These are phyloP conservation scores for Leuctra nigra DNA, from an alignment of 2,888 invertebrate genomes.

Conservation along the genomic window DNA sequence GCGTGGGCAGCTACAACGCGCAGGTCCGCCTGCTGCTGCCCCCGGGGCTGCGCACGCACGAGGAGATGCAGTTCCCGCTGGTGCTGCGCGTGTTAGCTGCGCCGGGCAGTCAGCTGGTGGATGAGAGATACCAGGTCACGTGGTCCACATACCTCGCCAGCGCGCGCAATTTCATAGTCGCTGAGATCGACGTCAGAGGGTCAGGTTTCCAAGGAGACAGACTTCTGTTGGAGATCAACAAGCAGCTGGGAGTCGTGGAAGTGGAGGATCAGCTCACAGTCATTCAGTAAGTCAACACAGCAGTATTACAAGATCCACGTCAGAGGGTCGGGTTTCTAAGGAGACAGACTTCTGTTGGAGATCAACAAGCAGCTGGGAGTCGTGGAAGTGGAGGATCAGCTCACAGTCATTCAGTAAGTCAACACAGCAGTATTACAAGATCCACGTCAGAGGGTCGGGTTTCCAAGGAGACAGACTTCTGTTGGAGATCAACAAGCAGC, in stretches of 20 bases:
- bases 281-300: conserved; percentile 34
- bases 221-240: conserved; percentile 64
- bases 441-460: too few species aligned
- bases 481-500: too few species aligned
- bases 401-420: too few species aligned
- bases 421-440: too few species aligned
- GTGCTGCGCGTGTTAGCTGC: conserved; percentile 75
- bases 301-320: too few species aligned
- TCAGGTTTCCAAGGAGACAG: conserved; percentile 77
- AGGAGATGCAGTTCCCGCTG: conserved; percentile 73
- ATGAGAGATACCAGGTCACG: conserved; percentile 68
- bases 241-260: conserved; percentile 63
- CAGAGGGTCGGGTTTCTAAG: too few species aligned
- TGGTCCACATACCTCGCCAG: conserved; percentile 84
- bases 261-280: conserved; percentile 67
- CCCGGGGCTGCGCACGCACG: conserved; percentile 74
- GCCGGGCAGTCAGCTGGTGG: conserved; percentile 80
- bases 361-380: too few species aligned
- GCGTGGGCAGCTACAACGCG: conserved; percentile 59
- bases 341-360: too few species aligned
- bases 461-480: too few species aligned
- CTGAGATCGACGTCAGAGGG: conserved; percentile 84
- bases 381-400: too few species aligned
- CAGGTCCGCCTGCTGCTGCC: conserved; percentile 76
- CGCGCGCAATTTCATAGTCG: conserved; percentile 69